A percentile compares a stretch with the other conserved stretches of the same genome.
These are phyloP conservation scores for Acanthaster planci DNA, from an alignment of 35 echinoderm and acorn worm genomes.

Conservation along the genomic window DNA sequence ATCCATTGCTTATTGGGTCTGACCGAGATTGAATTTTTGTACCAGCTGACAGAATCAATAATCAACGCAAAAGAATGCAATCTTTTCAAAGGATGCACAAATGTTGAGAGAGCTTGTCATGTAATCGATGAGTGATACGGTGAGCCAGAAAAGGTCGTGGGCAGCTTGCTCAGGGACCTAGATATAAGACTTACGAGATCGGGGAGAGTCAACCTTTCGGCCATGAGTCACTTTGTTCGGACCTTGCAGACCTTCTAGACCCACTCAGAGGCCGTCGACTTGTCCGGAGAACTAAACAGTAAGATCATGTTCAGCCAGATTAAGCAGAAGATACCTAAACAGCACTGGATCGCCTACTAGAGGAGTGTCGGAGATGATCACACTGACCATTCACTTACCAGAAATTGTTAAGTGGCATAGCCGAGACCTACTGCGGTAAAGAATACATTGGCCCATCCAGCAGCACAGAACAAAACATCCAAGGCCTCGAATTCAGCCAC, in stretches of 20 bases:
- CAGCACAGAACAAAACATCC: neutral
- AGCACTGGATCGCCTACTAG: slow-evolving; percentile 48
- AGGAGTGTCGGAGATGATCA: slow-evolving; percentile 48
- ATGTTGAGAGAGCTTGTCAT: slow-evolving; percentile 50
- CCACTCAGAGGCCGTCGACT: slow-evolving; percentile 42
- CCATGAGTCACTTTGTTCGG: slow-evolving; percentile 53
- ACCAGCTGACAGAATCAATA: slow-evolving; percentile 70
- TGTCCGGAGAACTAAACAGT: slow-evolving; percentile 61
- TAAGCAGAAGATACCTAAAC: slow-evolving; percentile 53
- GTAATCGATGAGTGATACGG: slow-evolving; percentile 66
- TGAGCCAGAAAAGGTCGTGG: slow-evolving; percentile 48
- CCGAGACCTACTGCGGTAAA: neutral
- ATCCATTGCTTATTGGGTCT: slow-evolving; percentile 39
- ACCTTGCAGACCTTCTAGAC: slow-evolving; percentile 57
- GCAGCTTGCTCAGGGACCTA: slow-evolving; percentile 55
- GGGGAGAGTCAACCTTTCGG: slow-evolving; percentile 22
- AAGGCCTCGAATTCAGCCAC: slow-evolving; percentile 48
- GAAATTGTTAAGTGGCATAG: slow-evolving; percentile 49
- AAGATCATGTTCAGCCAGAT: slow-evolving; percentile 63
- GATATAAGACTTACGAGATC: slow-evolving; percentile 45
- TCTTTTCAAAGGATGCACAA: slow-evolving; percentile 47
- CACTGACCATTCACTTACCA: slow-evolving; percentile 39
- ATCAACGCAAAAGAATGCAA: slow-evolving; percentile 50
- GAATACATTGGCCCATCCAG: slow-evolving; percentile 1
- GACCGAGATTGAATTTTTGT: slow-evolving; percentile 62